These are phyloP conservation scores for Linepithema humile DNA, from an alignment of 1,140 invertebrate genomes.

Conservation along the genomic window DNA sequence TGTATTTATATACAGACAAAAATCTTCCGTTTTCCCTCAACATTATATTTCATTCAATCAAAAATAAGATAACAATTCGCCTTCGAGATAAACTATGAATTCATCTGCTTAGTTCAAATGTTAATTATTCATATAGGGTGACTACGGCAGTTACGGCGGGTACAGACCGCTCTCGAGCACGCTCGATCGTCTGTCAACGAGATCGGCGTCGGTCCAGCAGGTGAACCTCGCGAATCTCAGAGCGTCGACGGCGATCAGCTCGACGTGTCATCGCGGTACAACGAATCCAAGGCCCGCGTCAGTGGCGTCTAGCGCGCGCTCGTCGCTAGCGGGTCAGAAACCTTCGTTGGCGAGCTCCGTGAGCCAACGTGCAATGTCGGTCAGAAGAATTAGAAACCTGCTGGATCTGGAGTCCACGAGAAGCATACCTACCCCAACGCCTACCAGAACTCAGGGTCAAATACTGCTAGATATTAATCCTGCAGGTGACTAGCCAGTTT, in stretches of 20 bases:
- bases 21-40: background rate
- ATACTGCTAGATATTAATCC: slow-evolving; percentile 95
- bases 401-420: slow-evolving; percentile 87
- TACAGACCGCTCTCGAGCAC: slow-evolving; percentile 85
- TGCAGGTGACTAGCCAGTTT: slow-evolving; percentile 85
- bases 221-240: slow-evolving; percentile 83
- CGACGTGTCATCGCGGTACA: slow-evolving; percentile 79
- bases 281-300: slow-evolving; percentile 79
- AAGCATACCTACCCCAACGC: slow-evolving; percentile 89
- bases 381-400: slow-evolving; percentile 91
- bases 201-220: slow-evolving; percentile 82
- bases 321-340: slow-evolving; percentile 79
- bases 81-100: background rate
- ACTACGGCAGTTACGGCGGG: slow-evolving; percentile 83
- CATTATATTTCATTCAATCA: background rate
- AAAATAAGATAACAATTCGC: no score
- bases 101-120: background rate
- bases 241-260: slow-evolving; percentile 83
- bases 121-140: slow-evolving; percentile 71
- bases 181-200: slow-evolving; percentile 81
- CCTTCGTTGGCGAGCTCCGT: slow-evolving; percentile 77
- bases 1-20: background rate
- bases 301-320: slow-evolving; percentile 79
- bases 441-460: slow-evolving; percentile 87
- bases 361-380: slow-evolving; percentile 88